Base-by-base conservation (phyloP, 2,113 vertebrate species). In the Chloropsis cyanopogon region DNA sequence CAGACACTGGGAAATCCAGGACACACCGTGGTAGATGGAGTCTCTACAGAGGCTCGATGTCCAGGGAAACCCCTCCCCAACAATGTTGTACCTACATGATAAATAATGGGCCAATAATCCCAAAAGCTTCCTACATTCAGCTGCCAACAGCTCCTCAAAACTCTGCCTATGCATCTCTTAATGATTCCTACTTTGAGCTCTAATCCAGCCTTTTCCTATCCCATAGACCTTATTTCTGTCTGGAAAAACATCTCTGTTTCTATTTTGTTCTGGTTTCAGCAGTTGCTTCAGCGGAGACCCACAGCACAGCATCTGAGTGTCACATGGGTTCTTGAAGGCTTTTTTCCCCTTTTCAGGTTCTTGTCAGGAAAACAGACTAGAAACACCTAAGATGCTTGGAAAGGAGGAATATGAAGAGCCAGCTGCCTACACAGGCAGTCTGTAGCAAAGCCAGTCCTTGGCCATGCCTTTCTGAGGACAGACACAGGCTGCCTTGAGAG, bases 1-100 rank as follows among this genome's bases (percentile, higher is more conserved):
- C 41, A 92, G 42, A 23, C 28, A 9, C 24, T 14, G 28, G 46
- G 53, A 33, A 85, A 56, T 39, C 24, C 35, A 72, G 49, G 37
- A 25, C 31, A 69, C 1, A 1, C 12, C 1, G 4, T 10, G 25
- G 35, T 6, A 39, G 35, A 11, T 17, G 37, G 41, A 26, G n/a
- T 29, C 15, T 64, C 47, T 53, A 2, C 18, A 71, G 61, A 59
- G 14, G 17, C 39, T 82, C 44, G 28, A 6, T 5, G 9, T 18
- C 20, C 56, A 25, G 28, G 56, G 31, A 50, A 77, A 37, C 4
- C 8, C 41, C 18, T 70, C 10, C 9, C 46, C 56, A 66, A 0
- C 8, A 70, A 13, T 12, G 6, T 25, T 14, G 7, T 1, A 49
- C 9, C 12, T 49, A 8, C 1, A 5, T 31, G 73, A 53, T n/a